Percentiles rank a stretch among this genome's conserved stretches.
Evolutionary conservation across 64 coral and sea anemone species (phyloP).

Genomic region (Stylophora pistillata): DNA sequence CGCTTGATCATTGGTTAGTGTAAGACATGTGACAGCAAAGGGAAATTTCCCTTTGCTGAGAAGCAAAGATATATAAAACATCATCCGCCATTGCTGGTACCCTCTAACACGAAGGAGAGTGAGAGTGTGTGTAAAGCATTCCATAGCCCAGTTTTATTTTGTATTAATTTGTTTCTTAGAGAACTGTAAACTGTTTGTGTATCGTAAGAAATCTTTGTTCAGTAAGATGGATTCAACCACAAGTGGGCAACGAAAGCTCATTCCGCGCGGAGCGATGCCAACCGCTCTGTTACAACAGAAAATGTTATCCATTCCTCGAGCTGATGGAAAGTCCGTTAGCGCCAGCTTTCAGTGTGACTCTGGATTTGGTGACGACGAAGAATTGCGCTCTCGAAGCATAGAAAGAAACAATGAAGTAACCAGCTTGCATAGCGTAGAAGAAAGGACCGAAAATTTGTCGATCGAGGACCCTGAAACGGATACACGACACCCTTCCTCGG

Average conservation of each 20-base stretch:
- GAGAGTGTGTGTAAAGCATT: neutral
- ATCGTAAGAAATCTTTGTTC: neutral
- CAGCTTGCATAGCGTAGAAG: neutral
- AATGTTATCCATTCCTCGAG: neutral
- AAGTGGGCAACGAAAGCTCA: conserved; percentile 24
- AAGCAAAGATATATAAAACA: neutral
- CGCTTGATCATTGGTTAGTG: conserved; percentile 13
- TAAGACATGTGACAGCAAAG: neutral
- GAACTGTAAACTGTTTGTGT: neutral
- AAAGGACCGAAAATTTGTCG: conserved; percentile 31
- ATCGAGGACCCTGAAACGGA: conserved; percentile 17
- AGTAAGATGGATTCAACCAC: neutral
- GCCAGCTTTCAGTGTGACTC: conserved; percentile 67
- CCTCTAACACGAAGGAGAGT: neutral
- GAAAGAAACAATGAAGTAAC: conserved; percentile 1
- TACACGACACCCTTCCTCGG: neutral
- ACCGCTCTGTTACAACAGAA: neutral
- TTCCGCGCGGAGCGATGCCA: conserved; percentile 34
- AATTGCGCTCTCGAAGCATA: conserved; percentile 39
- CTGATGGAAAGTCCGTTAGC: conserved; percentile 16
- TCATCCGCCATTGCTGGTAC: conserved; percentile 63
- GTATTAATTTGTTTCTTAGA: neutral
- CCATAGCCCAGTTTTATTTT: neutral
- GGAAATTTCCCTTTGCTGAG: conserved; percentile 48
- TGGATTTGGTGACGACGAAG: conserved; percentile 71